Evolutionary conservation across 2,113 vertebrate species (phyloP), one percentile per base, ranked within the genome.

Genomic region (Apodemus sylvaticus): DNA sequence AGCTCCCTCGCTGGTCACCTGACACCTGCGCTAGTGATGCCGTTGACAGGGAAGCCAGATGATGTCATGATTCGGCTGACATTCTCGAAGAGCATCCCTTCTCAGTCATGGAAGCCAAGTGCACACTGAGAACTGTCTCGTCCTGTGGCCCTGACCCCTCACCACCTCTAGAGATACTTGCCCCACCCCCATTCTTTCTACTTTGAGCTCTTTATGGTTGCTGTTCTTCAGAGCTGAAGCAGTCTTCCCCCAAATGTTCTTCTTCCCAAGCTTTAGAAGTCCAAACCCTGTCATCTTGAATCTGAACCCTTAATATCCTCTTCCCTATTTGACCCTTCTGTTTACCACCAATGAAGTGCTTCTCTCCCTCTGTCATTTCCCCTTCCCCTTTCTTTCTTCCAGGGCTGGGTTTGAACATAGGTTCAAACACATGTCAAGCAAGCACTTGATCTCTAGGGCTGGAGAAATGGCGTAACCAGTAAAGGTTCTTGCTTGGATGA

Each of bases 121-220:
- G 70, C 66, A 66, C 31, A 0, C 36, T 51, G 19, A 10, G 3
- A 58, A 7, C 34, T 8, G 20, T 29, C 78, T 48, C 5, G 5
- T 34, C 39, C 42, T 74, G 22, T 29, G 78, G n/a, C 36, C 60
- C 14, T 53, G 9, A 17, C 53, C 17, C 6, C 55, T 42, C 82
- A 24, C 14, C 4, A 0, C 19, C 39, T 66, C 24, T 1, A 26
- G 22, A 6, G 1, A 24, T 31, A 7, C 29, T 36, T 1, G 7
- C 2, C 6, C 34, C 12, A n/a, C n/a, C 64, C 53, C 39, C 17
- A 2, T 45, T 77, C 12, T 4, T 29, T 71, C 0, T 0, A 0
- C n/a, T 48, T 51, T 6, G 10, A 79, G 31, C 53, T 48, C 20
- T 78, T 66, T 19, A 48, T 29, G 36, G 74, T 24, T 74, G 64